Base-by-base conservation (phyloP, 1,140 invertebrate genomes). In the Nilaparvata lugens region DNA sequence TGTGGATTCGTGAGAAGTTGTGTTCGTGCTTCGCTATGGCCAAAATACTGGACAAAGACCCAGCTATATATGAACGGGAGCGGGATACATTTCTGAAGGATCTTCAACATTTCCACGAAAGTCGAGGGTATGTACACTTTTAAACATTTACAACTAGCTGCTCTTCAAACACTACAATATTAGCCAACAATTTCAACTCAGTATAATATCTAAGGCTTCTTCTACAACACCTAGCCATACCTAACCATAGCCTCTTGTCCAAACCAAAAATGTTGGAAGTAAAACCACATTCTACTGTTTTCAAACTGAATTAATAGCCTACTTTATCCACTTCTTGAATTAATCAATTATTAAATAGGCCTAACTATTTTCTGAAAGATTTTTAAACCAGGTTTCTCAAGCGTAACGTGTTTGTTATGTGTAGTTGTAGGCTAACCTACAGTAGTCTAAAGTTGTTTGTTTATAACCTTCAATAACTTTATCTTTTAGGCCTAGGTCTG, bases 31-130 rank as follows among this genome's bases (percentile, higher is more conserved):
- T 40, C 59, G 72, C 70, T 66, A 86, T 86, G 83, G 83, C 84
- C 73, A 78, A 80, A 74, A 76, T 83, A 75, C 78, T 83, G 68
- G 82, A 83, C 75, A 86, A 86, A 80, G 84, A 87, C 74, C 79
- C 82, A 66, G 79, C 79, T 73, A 81, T 78, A 65, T 87, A 86
- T 75, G 77, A 81, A 69, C 78, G 81, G 75, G 86, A 88, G 74
- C 81, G 84, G 66, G 81, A 83, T 62, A 54, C 51, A 64, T 93
- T 93, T 77, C 74, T 91, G 63, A 82, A 84, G 67, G 89, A 91
- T 68, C 76, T 93, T 64, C 81, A 83, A 65, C 86, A 88, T 69
- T 93, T 93, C 71, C 90, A 93, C 73, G 85, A 89, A 60, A 83
- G 82, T 62, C 82, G 88, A 77, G 88, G 89, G 89, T 93, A 76